Base-by-base conservation (phyloP, 2,113 vertebrate species). In the Dolichallabes microphthalmus region DNA sequence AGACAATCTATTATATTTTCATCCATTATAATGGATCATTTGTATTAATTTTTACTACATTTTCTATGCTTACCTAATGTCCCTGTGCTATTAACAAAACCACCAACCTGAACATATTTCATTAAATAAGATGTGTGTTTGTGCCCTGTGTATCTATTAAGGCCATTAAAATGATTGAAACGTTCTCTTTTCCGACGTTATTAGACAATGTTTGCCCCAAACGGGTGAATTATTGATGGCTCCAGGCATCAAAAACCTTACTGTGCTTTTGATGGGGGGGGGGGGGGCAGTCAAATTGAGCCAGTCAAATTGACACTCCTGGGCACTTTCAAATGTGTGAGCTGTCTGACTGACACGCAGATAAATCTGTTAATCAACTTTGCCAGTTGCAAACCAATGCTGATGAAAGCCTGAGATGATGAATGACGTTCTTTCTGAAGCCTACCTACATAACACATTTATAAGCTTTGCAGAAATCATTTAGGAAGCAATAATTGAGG, bases 361-460 rank as follows among this genome's bases (percentile, higher is more conserved):
- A 53, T 53, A 76, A 76, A 76, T 30, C 50, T 53, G 50, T 53
- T 76, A 55, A 53, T 55, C n/a, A 25, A 27, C 45, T 76, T 76
- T 76, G 5, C 73, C 68, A 71, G 68, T 71, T 68, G 39, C 74
- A 74, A 87, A 53, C 55, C 78, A 81, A 87, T 52, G 85, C 4
- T 57, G 79, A 82, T 74, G 63, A 91, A 90, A 90, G 88, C 86
- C 87, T 92, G 82, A 74, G 86, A 93, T 91, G 88, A 88, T 69
- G 86, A 90, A 25, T 15, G 13, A n/a, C 71, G n/a, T 12, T 74
- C 50, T 52, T n/a, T 74, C 14, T 50, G 71, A 52, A 25, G 22
- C 13, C 6, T 17, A 19, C 25, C 73, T 10, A 27, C 73, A 75
- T 75, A 75, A 52, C 73, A 75, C 25, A 17, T 53, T n/a, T n/a